phyloP scores from a whole-genome alignment of 2,113 vertebrate genomes.

The Dipodomys ordii region DNA sequence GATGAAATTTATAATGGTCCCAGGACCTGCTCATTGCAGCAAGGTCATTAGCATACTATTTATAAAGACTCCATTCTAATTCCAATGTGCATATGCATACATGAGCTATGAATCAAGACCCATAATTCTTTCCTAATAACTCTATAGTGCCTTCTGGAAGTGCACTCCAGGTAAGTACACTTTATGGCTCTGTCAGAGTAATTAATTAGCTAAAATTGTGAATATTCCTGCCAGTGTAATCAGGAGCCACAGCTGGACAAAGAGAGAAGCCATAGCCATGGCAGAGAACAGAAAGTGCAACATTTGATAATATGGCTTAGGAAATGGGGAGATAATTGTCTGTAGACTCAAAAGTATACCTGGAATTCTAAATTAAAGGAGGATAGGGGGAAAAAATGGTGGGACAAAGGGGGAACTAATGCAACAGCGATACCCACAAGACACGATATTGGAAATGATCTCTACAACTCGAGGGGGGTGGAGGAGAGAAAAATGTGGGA shows the following conservation, averaged over 20 bases:
- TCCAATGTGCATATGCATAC: slow-evolving; percentile 55
- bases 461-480: too few relatives aligned
- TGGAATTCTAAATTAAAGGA: too few relatives aligned
- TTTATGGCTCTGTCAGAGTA: slow-evolving; percentile 69
- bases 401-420: too few relatives aligned
- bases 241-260: slow-evolving; percentile 12
- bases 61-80: slow-evolving; percentile 62
- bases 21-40: slow-evolving; percentile 24
- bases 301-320: neutral
- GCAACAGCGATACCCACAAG: too few relatives aligned
- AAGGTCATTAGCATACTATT: slow-evolving; percentile 69
- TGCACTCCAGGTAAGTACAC: slow-evolving; percentile 73
- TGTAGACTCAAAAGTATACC: neutral
- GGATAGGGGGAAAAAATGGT: too few relatives aligned
- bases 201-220: slow-evolving; percentile 75
- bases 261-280: neutral
- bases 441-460: too few relatives aligned
- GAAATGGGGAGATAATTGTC: neutral
- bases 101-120: slow-evolving; percentile 59
- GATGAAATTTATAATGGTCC: slow-evolving; percentile 54
- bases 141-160: slow-evolving; percentile 62
- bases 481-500: too few relatives aligned
- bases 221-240: slow-evolving; percentile 31
- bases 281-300: neutral
- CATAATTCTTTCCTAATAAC: slow-evolving; percentile 70